A percentile compares a stretch with the other conserved stretches of the same genome.
Conservation (phyloP, 2,888 invertebrate species). For the Creontiades dilutus region DNA sequence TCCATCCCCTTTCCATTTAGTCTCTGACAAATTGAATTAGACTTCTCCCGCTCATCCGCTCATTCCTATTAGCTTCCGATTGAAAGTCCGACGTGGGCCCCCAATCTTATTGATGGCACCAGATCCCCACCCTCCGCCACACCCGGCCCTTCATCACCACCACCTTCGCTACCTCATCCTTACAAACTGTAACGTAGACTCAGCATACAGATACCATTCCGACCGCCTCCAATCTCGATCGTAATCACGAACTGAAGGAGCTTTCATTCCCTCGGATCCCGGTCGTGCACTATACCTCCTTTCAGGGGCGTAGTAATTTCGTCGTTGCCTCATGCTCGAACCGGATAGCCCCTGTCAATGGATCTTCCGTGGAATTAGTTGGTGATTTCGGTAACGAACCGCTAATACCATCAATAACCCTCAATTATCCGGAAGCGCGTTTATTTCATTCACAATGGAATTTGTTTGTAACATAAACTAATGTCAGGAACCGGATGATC, state of each 20-base stretch:
- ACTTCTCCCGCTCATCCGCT: constrained; percentile 47
- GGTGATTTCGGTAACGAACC: neutral
- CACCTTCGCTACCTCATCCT: neutral
- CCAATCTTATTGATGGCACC: constrained; percentile 60
- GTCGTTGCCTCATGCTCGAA: neutral
- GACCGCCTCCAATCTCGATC: neutral
- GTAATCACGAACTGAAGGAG: neutral
- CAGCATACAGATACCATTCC: neutral
- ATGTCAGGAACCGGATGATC: no score
- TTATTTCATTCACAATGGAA: no score
- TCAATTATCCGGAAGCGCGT: no score
- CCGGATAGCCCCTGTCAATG: neutral
- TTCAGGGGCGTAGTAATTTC: neutral
- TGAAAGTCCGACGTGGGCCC: constrained; percentile 27
- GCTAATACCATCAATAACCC: no score
- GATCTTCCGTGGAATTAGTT: neutral
- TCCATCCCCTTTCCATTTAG: constrained; percentile 50
- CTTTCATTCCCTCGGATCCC: neutral
- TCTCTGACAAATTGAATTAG: constrained; percentile 55
- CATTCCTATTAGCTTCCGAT: constrained; percentile 55
- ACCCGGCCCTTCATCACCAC: no score
- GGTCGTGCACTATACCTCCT: neutral
- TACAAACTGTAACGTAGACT: neutral
- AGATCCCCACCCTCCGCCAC: neutral
- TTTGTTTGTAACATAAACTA: no score